phyloP scores from a whole-genome alignment of 2,888 invertebrate genomes.

The Doris montereyensis region DNA sequence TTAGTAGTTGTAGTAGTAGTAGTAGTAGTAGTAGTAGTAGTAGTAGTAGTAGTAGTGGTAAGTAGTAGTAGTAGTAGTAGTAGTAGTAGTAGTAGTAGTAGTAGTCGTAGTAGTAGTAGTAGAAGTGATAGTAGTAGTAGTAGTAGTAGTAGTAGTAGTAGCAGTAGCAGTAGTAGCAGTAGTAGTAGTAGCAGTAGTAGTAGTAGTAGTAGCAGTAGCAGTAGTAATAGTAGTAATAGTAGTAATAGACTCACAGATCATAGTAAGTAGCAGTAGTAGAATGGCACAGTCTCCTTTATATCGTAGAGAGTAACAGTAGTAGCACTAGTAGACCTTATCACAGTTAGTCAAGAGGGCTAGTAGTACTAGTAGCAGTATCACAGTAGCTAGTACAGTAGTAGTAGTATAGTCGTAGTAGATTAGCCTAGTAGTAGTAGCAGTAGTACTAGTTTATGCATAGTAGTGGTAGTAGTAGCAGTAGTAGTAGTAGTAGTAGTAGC shows the following conservation, averaged over 20 bases:
- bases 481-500: too few relatives aligned
- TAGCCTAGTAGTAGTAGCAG: too few relatives aligned
- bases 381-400: too few relatives aligned
- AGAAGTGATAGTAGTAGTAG: conserved; percentile 11
- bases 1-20: conserved; percentile 16
- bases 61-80: not conserved
- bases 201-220: conserved; percentile 21
- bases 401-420: too few relatives aligned
- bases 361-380: too few relatives aligned
- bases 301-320: too few relatives aligned
- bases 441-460: too few relatives aligned
- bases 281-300: too few relatives aligned
- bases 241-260: not conserved
- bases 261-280: not conserved
- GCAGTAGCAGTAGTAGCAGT: not conserved
- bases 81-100: not conserved
- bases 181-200: conserved; percentile 19
- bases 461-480: too few relatives aligned
- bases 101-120: not conserved
- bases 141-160: conserved; percentile 4
- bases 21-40: conserved; percentile 24
- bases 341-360: too few relatives aligned
- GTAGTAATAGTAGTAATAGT: conserved; percentile 21
- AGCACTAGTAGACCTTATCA: too few relatives aligned
- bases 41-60: conserved; percentile 23